Base-by-base conservation (phyloP, 2,113 vertebrate genomes). In the Choloepus hoffmanni region DNA sequence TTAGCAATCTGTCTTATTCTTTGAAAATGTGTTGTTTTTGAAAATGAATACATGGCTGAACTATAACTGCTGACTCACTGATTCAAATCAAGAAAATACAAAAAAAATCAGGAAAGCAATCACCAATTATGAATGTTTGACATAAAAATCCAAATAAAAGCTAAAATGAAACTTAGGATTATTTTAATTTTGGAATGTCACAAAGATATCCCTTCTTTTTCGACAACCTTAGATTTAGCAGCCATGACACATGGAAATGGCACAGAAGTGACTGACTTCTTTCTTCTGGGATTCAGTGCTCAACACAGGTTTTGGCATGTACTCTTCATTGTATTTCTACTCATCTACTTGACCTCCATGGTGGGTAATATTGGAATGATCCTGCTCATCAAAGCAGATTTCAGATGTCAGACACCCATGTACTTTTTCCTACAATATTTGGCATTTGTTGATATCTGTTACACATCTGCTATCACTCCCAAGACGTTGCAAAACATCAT, bases 381-480 rank as follows among this genome's bases (percentile, higher is more conserved):
- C 16, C 36, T 36, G 36, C 36, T 36, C 36, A 36, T 36, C 36
- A 36, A 36, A 36, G 36, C 36, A 36, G 36, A 36, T 36, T 36
- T 36, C 36, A 36, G 36, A 36, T 36, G 36, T 36, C 36, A 36
- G 36, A 36, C 36, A 36, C 36, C 96, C 85, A 98, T 97, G 92
- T 97, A 97, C 81, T 97, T 98, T 85, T 97, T 98, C 67, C 72
- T 97, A 65, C 89, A 97, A 60, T 93, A 98, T 65, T 68, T 98
- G 79, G 97, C 97, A 77, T 95, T 97, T 77, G 95, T 96, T 70
- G 96, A 94, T 13, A 60, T 85, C n/a, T 97, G 97, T 33, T 98
- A 94, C 15, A 97, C 90, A 28, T 94, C 94, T 73, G 94, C 87
- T 26, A 90, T 97, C 63, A 87, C 94, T 45, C 92, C 95, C 58